Percentiles rank a stretch among this genome's conserved stretches.
Evolutionary conservation across 1,140 invertebrate genomes (phyloP).

Genomic region (Drosophila sp.): DNA sequence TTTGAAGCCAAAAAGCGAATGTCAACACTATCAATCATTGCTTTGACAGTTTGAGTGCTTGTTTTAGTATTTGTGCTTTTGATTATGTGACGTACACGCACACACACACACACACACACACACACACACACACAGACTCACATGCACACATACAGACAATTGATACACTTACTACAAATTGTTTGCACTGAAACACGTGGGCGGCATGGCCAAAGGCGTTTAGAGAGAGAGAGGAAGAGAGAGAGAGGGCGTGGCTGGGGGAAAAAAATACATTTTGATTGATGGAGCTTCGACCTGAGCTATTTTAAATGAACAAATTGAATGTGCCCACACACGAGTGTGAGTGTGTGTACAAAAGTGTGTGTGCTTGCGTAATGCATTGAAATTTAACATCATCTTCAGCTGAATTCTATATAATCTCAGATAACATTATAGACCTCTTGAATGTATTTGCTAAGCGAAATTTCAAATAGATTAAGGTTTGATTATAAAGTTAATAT

Average conservation of each 20-base stretch:
- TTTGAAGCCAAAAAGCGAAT: constrained; percentile 80
- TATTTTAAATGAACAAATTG: constrained; percentile 81
- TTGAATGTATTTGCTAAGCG: too few relatives aligned
- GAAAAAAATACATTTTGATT: constrained; percentile 59
- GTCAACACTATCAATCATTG: constrained; percentile 83
- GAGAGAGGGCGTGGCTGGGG: neutral
- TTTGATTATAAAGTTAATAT: too few relatives aligned
- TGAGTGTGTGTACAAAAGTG: neutral
- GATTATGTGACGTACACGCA: constrained; percentile 71
- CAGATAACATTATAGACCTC: neutral
- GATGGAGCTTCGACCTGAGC: constrained; percentile 69
- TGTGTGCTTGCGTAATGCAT: constrained; percentile 39
- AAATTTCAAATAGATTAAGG: too few relatives aligned
- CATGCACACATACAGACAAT: constrained; percentile 44
- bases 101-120: constrained; percentile 19
- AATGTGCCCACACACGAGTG: constrained; percentile 44
- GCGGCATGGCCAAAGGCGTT: constrained; percentile 21
- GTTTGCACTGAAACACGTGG: constrained; percentile 53
- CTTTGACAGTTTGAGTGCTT: constrained; percentile 83
- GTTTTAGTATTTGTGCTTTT: constrained; percentile 84
- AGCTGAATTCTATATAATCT: neutral
- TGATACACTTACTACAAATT: constrained; percentile 80
- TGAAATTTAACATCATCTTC: constrained; percentile 55
- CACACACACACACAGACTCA: constrained; percentile 11
- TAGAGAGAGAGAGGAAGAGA: neutral